phyloP scores from a whole-genome alignment of 2,797 vertebrate genomes.

The Labroides dimidiatus region DNA sequence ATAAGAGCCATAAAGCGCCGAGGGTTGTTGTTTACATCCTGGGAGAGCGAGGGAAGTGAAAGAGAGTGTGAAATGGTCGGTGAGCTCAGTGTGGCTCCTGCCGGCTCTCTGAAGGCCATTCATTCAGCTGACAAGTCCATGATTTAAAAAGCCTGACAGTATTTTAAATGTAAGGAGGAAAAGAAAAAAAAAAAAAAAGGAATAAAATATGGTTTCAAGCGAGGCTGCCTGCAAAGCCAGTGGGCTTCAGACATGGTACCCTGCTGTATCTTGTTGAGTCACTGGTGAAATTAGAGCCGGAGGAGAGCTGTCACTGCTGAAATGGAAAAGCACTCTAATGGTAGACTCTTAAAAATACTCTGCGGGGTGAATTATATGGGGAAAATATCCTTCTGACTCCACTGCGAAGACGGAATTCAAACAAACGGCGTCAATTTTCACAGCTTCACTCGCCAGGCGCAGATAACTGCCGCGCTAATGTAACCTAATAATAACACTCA shows the following conservation, averaged over 20 bases:
- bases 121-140: constrained; percentile 4
- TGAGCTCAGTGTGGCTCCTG: neutral
- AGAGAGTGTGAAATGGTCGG: neutral
- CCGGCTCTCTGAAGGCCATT: neutral
- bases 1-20: neutral
- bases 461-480: constrained; percentile 17
- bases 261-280: constrained; percentile 15
- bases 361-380: neutral
- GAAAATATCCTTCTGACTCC: neutral
- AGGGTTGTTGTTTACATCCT: neutral
- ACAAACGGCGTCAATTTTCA: constrained; percentile 11
- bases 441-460: constrained; percentile 7
- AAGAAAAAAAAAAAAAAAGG: too few relatives aligned
- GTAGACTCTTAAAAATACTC: constrained; percentile 17
- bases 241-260: neutral
- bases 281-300: constrained; percentile 1
- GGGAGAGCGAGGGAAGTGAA: neutral
- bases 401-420: neutral
- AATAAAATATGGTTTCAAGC: neutral
- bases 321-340: constrained; percentile 35
- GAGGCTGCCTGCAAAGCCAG: neutral
- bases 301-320: constrained; percentile 27
- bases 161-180: constrained; percentile 3
- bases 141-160: constrained; percentile 6
- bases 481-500: constrained; percentile 1